Evolutionary conservation across 1,140 invertebrate genomes (phyloP).

Genomic region (Pseudomyrmex flavicornis): DNA sequence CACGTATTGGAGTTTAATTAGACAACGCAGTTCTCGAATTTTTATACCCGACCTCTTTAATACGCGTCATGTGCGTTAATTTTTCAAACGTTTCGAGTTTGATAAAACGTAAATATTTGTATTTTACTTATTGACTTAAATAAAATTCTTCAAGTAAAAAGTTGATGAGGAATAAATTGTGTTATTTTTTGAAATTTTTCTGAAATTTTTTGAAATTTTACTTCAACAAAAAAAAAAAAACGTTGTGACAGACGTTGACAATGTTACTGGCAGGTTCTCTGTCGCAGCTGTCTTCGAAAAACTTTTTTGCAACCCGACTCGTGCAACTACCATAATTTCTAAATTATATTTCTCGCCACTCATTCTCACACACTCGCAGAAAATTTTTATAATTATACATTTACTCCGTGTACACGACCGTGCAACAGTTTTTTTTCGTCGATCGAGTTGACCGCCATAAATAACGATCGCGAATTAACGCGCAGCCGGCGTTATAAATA

Average conservation of each 20-base stretch:
- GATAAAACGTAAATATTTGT: too few relatives aligned
- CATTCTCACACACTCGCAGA: neutral
- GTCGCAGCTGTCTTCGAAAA: neutral
- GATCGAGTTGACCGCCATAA: constrained; percentile 11
- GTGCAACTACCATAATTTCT: constrained; percentile 39
- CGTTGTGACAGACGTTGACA: neutral
- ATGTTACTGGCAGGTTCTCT: too few relatives aligned
- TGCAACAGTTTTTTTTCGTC: neutral
- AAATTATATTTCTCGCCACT: constrained; percentile 52
- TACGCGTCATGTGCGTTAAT: too few relatives aligned
- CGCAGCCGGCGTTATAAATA: neutral
- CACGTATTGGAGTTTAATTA: neutral
- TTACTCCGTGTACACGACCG: neutral
- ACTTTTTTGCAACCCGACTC: neutral
- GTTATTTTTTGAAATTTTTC: neutral
- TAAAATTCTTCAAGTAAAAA: neutral
- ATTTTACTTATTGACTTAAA: too few relatives aligned
- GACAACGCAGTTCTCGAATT: too few relatives aligned
- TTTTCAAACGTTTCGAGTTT: too few relatives aligned
- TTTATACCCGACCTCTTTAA: too few relatives aligned
- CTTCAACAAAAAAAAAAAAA: neutral
- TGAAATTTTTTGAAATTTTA: too few relatives aligned
- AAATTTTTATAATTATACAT: constrained; percentile 31
- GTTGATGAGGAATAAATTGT: neutral
- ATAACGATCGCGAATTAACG: constrained; percentile 32